These are phyloP conservation scores for Proisotoma minuta DNA, from an alignment of 2,888 invertebrate species.

Conservation along the genomic window DNA sequence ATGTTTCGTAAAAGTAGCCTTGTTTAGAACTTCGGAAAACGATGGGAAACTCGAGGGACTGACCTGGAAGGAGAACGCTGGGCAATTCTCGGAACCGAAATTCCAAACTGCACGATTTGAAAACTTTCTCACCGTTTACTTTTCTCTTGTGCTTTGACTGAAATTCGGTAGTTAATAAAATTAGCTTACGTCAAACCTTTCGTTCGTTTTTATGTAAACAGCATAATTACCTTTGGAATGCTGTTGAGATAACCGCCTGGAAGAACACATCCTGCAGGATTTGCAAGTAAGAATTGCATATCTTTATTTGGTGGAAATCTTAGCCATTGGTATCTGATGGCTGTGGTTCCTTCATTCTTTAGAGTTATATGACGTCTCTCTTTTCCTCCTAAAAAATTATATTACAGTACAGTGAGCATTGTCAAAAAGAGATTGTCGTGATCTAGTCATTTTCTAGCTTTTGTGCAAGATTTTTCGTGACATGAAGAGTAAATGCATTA, in stretches of 20 bases:
- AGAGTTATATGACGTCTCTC: constrained; percentile 29
- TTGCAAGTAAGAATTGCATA: constrained; percentile 26
- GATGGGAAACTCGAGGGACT: constrained; percentile 34
- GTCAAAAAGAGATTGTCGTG: too few relatives aligned
- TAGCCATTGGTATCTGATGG: constrained; percentile 39
- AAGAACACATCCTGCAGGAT: constrained; percentile 10
- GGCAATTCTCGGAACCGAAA: constrained; percentile 40
- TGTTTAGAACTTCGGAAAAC: constrained; percentile 32
- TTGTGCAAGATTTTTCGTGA: too few relatives aligned
- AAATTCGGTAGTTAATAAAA: too few relatives aligned
- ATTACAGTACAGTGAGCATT: too few relatives aligned
- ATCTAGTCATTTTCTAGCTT: too few relatives aligned
- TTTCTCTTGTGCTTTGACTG: too few relatives aligned
- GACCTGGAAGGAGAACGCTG: constrained; percentile 38
- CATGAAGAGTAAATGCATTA: too few relatives aligned
- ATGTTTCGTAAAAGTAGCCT: constrained; percentile 37
- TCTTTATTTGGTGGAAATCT: constrained; percentile 33
- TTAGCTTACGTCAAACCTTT: too few relatives aligned
- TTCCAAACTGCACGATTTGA: constrained; percentile 30
- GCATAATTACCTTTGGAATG: not conserved
- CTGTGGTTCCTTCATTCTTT: constrained; percentile 40
- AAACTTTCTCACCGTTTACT: constrained; percentile 12
- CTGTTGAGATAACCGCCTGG: not conserved
- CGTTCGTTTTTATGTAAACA: not conserved
- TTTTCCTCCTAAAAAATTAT: constrained; percentile 37